Conservation (phyloP, 2,113 vertebrate species). For the Cinclus cinclus region DNA sequence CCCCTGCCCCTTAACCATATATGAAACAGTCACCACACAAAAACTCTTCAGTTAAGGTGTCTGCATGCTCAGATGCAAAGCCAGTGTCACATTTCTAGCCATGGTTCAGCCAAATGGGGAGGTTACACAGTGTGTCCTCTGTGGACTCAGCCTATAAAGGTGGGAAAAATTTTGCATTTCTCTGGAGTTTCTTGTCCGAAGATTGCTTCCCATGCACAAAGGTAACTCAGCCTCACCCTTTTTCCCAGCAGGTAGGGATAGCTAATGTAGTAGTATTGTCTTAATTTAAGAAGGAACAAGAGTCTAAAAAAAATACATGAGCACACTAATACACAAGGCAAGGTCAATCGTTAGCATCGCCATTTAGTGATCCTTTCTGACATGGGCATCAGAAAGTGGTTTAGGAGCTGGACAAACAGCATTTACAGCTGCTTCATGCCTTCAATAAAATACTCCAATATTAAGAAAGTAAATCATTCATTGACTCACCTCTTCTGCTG, state of each 20-base stretch:
- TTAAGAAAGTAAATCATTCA: neutral
- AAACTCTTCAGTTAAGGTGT: neutral
- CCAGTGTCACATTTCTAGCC: neutral
- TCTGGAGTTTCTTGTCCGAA: neutral
- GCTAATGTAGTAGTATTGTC: neutral
- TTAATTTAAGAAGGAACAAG: neutral
- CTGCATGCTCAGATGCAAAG: neutral
- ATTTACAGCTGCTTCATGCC: neutral
- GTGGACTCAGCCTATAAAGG: neutral
- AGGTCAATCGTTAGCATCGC: neutral
- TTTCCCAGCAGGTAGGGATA: neutral
- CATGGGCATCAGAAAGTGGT: neutral
- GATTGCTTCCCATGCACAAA: neutral
- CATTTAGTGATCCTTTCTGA: neutral
- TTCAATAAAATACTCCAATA: neutral
- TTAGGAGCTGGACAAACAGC: neutral
- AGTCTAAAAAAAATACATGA: neutral
- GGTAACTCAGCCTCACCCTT: neutral
- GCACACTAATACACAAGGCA: neutral
- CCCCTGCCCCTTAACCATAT: slow-evolving; percentile 22
- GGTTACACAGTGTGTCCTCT: neutral
- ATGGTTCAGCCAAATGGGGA: neutral
- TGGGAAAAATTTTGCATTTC: neutral
- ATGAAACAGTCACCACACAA: neutral
- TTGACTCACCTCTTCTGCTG: neutral